A percentile compares a stretch with the other conserved stretches of the same genome.
phyloP scores from a whole-genome alignment of 2,888 invertebrate genomes.

The Chirona hameri region DNA sequence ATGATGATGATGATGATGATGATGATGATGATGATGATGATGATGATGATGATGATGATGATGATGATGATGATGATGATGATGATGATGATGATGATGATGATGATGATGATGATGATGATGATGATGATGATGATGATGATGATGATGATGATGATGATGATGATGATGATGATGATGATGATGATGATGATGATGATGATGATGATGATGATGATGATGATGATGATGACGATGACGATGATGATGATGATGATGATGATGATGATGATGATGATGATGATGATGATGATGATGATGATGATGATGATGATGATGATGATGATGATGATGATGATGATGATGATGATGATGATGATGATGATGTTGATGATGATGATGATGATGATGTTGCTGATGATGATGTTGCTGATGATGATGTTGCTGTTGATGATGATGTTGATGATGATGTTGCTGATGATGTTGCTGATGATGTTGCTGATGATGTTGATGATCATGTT shows the following conservation, averaged over 20 bases:
- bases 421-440: too few relatives aligned
- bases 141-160: constrained; percentile 1
- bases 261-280: constrained; percentile 22
- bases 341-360: constrained; percentile 22
- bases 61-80: constrained; percentile 9
- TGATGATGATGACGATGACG: constrained; percentile 22
- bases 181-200: constrained; percentile 22
- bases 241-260: constrained; percentile 22
- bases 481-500: too few relatives aligned
- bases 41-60: constrained; percentile 22
- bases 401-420: too few relatives aligned
- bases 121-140: constrained; percentile 22
- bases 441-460: too few relatives aligned
- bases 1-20: neutral
- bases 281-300: constrained; percentile 22
- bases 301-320: constrained; percentile 22
- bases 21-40: constrained; percentile 10
- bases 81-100: constrained; percentile 22
- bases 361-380: too few relatives aligned
- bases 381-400: too few relatives aligned
- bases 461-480: too few relatives aligned
- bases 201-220: constrained; percentile 6
- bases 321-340: constrained; percentile 22
- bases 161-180: constrained; percentile 22
- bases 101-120: constrained; percentile 9